Evolutionary conservation across 1,140 invertebrate species (phyloP).

Genomic region (Bombus superbus): DNA sequence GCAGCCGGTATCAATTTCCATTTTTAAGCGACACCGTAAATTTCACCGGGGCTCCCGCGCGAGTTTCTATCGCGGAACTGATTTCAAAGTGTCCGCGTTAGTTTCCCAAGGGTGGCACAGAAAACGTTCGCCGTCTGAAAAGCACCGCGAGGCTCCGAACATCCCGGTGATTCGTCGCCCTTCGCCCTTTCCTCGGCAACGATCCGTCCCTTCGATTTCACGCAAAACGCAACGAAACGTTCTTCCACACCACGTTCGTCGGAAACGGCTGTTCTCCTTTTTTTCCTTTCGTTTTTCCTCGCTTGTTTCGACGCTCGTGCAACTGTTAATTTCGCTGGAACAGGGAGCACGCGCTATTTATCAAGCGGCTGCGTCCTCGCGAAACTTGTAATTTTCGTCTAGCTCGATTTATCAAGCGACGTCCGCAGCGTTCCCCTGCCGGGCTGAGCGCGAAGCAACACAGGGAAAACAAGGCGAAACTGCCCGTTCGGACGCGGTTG

Average conservation of each 20-base stretch:
- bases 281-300: neutral
- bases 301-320: neutral
- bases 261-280: neutral
- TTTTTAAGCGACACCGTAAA: slow-evolving; percentile 16
- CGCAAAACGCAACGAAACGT: neutral
- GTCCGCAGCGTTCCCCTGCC: slow-evolving; percentile 8
- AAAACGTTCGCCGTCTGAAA: slow-evolving; percentile 12
- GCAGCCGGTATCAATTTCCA: slow-evolving; percentile 6
- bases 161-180: neutral
- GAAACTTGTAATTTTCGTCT: slow-evolving; percentile 36
- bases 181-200: neutral
- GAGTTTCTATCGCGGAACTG: slow-evolving; percentile 7
- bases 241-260: neutral
- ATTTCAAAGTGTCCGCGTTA: slow-evolving; percentile 10
- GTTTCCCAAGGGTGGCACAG: neutral
- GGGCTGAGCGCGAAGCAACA: neutral
- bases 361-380: slow-evolving; percentile 2
- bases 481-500: slow-evolving; percentile 42
- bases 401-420: slow-evolving; percentile 43
- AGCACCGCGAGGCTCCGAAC: neutral
- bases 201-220: neutral
- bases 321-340: slow-evolving; percentile 42
- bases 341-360: slow-evolving; percentile 20
- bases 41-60: neutral
- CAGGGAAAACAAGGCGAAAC: slow-evolving; percentile 8